A percentile compares a stretch with the other conserved stretches of the same genome.
These are phyloP conservation scores for Phytoseiulus persimilis DNA, from an alignment of 2,888 invertebrate genomes.

Conservation along the genomic window DNA sequence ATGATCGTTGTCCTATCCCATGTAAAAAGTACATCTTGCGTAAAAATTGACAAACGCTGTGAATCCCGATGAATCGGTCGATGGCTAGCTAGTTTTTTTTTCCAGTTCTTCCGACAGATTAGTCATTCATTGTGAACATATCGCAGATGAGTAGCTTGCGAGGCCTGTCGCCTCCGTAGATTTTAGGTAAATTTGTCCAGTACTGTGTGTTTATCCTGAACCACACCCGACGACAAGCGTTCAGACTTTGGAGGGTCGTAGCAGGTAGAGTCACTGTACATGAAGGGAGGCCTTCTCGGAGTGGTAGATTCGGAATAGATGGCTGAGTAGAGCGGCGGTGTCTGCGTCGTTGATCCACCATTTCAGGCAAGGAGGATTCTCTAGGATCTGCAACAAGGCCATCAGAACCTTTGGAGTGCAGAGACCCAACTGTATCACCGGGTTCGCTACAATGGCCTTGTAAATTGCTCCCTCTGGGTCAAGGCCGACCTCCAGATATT, in stretches of 20 bases:
- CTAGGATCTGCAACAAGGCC: slow-evolving; percentile 63
- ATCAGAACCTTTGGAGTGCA: slow-evolving; percentile 58
- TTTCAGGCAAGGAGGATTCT: slow-evolving; percentile 59
- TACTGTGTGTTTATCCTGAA: too few relatives aligned
- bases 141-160: not conserved
- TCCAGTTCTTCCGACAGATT: not conserved
- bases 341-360: slow-evolving; percentile 63
- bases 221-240: not conserved
- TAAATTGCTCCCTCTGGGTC: slow-evolving; percentile 59
- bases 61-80: not conserved
- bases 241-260: not conserved
- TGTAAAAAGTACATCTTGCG: not conserved
- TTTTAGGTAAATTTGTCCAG: not conserved
- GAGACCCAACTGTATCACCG: slow-evolving; percentile 60
- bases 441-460: slow-evolving; percentile 59
- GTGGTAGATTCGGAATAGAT: slow-evolving; percentile 61
- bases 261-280: slow-evolving; percentile 43
- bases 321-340: slow-evolving; percentile 60
- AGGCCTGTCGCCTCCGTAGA: not conserved
- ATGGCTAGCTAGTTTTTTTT: not conserved
- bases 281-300: slow-evolving; percentile 57
- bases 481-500: slow-evolving; percentile 58
- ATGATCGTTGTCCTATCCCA: not conserved
- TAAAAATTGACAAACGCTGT: not conserved
- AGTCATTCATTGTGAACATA: not conserved